phyloP scores from a whole-genome alignment of 2,797 vertebrate genomes.

The Miichthys miiuy region DNA sequence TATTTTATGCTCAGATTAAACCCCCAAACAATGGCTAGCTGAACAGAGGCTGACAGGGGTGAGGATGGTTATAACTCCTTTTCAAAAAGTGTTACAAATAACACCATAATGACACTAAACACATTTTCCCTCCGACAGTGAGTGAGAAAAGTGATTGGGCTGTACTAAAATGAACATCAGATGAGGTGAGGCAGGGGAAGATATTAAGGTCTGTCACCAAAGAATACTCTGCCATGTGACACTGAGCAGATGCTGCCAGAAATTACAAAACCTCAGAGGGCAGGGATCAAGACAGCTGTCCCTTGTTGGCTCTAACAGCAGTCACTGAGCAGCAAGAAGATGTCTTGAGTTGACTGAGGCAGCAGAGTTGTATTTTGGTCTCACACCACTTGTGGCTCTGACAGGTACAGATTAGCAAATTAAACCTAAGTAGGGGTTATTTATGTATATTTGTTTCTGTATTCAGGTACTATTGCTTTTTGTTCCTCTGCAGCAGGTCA shows the following conservation, averaged over 20 bases:
- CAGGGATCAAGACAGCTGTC: neutral
- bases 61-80: too few relatives aligned
- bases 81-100: too few relatives aligned
- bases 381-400: neutral
- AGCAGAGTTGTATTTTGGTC: neutral
- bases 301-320: neutral
- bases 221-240: neutral
- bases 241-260: neutral
- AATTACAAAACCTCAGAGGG: neutral
- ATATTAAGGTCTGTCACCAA: neutral
- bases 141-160: neutral
- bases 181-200: neutral
- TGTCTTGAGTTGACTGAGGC: neutral
- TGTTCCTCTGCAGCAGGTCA: too few relatives aligned
- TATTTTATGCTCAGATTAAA: too few relatives aligned
- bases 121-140: neutral
- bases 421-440: neutral
- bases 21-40: too few relatives aligned
- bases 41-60: too few relatives aligned
- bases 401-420: neutral
- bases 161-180: too few relatives aligned
- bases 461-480: neutral
- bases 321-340: neutral
- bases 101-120: too few relatives aligned
- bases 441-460: neutral